A percentile compares a stretch with the other conserved stretches of the same genome.
phyloP scores from a whole-genome alignment of 2,888 invertebrate species.

The Erebia aethiops region DNA sequence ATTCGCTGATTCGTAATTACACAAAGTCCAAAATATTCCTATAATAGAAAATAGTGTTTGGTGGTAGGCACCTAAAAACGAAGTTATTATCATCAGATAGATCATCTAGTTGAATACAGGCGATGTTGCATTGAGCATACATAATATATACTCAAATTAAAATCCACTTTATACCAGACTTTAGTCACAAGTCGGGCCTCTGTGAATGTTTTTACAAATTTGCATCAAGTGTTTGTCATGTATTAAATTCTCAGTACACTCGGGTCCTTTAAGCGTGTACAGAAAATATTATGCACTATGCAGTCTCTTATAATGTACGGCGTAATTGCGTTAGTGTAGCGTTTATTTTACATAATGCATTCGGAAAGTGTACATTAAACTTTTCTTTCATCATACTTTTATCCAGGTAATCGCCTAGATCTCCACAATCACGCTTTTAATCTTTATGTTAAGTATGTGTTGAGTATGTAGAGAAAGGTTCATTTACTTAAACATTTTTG shows the following conservation, averaged over 20 bases:
- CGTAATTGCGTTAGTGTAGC: conserved; percentile 30
- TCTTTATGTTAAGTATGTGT: background rate
- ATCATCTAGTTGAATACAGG: background rate
- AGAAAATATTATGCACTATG: conserved; percentile 55
- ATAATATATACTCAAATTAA: conserved; percentile 18
- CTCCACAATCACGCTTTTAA: background rate
- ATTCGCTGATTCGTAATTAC: no score
- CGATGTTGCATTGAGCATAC: conserved; percentile 10
- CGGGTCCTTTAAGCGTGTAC: conserved; percentile 53
- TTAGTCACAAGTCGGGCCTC: conserved; percentile 19
- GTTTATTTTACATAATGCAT: conserved; percentile 24
- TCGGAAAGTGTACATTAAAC: conserved; percentile 19
- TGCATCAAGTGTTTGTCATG: conserved; percentile 54
- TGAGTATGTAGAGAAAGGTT: background rate
- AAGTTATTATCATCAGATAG: background rate
- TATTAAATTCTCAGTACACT: conserved; percentile 51
- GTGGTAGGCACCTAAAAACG: background rate
- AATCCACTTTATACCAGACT: conserved; percentile 16
- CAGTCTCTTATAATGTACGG: conserved; percentile 37
- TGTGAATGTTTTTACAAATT: conserved; percentile 55
- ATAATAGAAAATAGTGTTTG: no score
- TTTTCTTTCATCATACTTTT: conserved; percentile 13
- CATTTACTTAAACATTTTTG: no score
- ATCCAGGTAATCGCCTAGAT: background rate
- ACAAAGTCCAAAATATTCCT: no score